Conservation (phyloP, 2,113 vertebrate species). For the Muntiacus muntjak region DNA sequence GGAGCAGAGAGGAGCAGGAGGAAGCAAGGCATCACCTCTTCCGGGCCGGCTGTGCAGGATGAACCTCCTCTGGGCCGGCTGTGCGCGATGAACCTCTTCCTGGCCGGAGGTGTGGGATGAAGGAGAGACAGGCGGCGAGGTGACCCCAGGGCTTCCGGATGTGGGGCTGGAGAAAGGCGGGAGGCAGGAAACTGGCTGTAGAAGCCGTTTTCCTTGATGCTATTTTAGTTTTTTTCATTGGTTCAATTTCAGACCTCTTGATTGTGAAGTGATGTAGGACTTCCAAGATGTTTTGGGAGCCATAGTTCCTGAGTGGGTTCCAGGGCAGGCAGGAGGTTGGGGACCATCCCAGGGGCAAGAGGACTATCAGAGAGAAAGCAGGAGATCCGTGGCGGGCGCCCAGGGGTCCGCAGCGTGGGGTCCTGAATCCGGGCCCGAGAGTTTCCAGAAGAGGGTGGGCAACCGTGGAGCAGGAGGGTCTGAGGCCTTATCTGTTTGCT, state of each 20-base stretch:
- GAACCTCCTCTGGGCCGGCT: accelerated
- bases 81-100: not conserved
- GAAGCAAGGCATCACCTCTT: not conserved
- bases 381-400: not conserved
- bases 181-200: not conserved
- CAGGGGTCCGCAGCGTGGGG: accelerated
- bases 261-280: not conserved
- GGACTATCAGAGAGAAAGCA: not conserved
- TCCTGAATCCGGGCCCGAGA: not conserved
- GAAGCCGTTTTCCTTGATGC: not conserved
- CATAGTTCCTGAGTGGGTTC: not conserved
- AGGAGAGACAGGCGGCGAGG: accelerated
- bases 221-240: not conserved
- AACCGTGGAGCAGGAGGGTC: accelerated
- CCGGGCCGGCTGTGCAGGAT: accelerated
- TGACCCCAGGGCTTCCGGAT: not conserved
- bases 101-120: accelerated
- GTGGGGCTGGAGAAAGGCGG: not conserved
- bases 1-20: not conserved
- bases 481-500: not conserved
- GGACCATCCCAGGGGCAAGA: not conserved
- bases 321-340: not conserved
- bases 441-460: not conserved
- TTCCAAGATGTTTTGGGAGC: not conserved
- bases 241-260: not conserved